Percentiles rank a stretch among this genome's conserved stretches.
Evolutionary conservation across 1,140 invertebrate species (phyloP).

Genomic region (Proctacanthus coquilletti): DNA sequence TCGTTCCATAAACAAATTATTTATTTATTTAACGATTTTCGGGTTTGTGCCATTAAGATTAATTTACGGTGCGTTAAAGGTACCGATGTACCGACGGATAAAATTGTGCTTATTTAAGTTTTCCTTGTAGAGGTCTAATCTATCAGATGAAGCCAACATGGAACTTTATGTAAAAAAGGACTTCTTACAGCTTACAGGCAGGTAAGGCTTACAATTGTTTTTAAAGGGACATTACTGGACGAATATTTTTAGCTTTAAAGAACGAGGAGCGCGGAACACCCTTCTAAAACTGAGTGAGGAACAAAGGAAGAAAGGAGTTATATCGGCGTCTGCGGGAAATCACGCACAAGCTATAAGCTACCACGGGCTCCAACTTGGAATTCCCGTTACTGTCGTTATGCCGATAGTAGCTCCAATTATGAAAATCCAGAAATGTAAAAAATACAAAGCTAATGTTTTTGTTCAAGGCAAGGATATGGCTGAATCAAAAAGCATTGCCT

Average conservation of each 20-base stretch:
- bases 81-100: too few relatives aligned
- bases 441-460: conserved; percentile 71
- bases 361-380: conserved; percentile 63
- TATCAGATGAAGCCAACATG: too few relatives aligned
- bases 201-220: too few relatives aligned
- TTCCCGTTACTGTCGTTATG: conserved; percentile 88
- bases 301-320: conserved; percentile 61
- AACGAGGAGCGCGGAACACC: conserved; percentile 78
- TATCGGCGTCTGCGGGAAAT: conserved; percentile 84
- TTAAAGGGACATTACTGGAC: too few relatives aligned
- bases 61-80: too few relatives aligned
- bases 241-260: conserved; percentile 75
- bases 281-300: conserved; percentile 56
- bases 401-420: conserved; percentile 80
- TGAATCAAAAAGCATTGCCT: conserved; percentile 66
- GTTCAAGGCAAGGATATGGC: conserved; percentile 72
- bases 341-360: conserved; percentile 79
- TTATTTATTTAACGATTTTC: too few relatives aligned
- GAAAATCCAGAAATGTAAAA: conserved; percentile 78
- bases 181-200: too few relatives aligned
- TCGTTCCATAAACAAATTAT: too few relatives aligned
- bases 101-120: too few relatives aligned
- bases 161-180: too few relatives aligned
- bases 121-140: too few relatives aligned
- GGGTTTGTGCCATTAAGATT: too few relatives aligned